Percentiles rank a stretch among this genome's conserved stretches.
phyloP scores from a whole-genome alignment of 35 echinoderm and acorn worm genomes.

The Apostichopus japonicus region DNA sequence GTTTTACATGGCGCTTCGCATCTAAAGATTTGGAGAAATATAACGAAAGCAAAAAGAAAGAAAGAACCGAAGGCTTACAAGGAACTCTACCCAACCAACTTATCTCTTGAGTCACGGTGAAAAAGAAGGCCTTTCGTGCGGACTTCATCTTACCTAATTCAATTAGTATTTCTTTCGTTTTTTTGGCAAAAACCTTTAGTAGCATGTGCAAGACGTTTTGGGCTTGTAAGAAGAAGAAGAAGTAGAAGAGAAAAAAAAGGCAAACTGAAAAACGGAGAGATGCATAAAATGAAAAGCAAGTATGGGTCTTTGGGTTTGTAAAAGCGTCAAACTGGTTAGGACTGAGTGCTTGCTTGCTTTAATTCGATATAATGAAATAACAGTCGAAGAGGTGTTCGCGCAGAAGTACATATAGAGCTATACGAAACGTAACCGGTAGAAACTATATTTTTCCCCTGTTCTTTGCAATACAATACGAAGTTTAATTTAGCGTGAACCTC shows the following conservation, averaged over 20 bases:
- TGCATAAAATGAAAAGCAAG: slow-evolving; percentile 8
- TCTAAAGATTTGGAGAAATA: slow-evolving; percentile 21
- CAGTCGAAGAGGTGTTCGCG: slow-evolving; percentile 12
- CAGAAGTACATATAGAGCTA: background rate
- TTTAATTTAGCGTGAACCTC: too few relatives aligned
- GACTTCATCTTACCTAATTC: slow-evolving; percentile 36
- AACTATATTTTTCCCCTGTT: too few relatives aligned
- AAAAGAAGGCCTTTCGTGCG: slow-evolving; percentile 40
- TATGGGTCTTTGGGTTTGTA: background rate
- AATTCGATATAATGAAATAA: slow-evolving; percentile 45
- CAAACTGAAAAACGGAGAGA: background rate
- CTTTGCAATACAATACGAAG: too few relatives aligned
- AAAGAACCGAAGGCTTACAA: background rate
- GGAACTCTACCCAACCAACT: background rate
- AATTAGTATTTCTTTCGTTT: slow-evolving; percentile 48
- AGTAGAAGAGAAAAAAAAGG: background rate
- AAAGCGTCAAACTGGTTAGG: slow-evolving; percentile 45
- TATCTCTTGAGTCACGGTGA: slow-evolving; percentile 28
- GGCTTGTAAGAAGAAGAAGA: slow-evolving; percentile 1
- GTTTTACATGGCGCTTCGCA: slow-evolving; percentile 43
- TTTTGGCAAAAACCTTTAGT: background rate
- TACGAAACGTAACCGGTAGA: background rate
- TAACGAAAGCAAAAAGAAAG: background rate
- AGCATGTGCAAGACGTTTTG: slow-evolving; percentile 22
- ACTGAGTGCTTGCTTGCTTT: slow-evolving; percentile 22